These are phyloP conservation scores for Conomelus anceps DNA, from an alignment of 2,888 invertebrate genomes.

Conservation along the genomic window DNA sequence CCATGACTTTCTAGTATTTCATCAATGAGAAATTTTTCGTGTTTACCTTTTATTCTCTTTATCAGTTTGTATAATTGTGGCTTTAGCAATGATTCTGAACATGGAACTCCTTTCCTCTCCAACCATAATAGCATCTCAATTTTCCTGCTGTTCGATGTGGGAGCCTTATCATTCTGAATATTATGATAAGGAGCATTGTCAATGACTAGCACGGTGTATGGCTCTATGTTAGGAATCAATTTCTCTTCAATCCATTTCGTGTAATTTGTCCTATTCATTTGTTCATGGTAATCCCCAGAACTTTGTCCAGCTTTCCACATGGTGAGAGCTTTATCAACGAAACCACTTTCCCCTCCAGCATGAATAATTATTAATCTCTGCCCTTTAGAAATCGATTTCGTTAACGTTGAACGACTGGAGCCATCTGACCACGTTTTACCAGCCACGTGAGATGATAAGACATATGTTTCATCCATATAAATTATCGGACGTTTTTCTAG, in stretches of 20 bases:
- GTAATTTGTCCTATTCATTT: slow-evolving; percentile 16
- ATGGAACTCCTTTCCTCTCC: not conserved
- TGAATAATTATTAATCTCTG: slow-evolving; percentile 15
- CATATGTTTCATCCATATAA: slow-evolving; percentile 11
- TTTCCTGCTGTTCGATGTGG: not conserved
- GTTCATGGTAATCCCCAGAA: slow-evolving; percentile 15
- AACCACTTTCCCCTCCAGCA: slow-evolving; percentile 17
- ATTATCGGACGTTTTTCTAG: slow-evolving; percentile 14
- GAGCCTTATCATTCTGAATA: not conserved
- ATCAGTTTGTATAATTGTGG: not conserved
- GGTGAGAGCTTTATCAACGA: slow-evolving; percentile 1
- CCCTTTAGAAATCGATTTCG: slow-evolving; percentile 1
- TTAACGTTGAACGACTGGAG: not conserved
- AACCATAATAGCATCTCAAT: slow-evolving; percentile 11
- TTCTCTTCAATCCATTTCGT: slow-evolving; percentile 4
- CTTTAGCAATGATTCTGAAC: not conserved
- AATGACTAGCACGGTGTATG: slow-evolving; percentile 11
- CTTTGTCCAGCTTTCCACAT: slow-evolving; percentile 10
- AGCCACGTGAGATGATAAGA: not conserved
- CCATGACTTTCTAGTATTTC: not conserved
- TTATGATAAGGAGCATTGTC: slow-evolving; percentile 18
- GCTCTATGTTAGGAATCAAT: slow-evolving; percentile 8
- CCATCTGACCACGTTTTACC: slow-evolving; percentile 1
- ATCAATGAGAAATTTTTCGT: slow-evolving; percentile 6
- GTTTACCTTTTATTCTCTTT: not conserved